Evolutionary conservation across 2,888 invertebrate species (phyloP), one percentile per base, ranked within the genome.

Genomic region (Sepioteuthis lessoniana): DNA sequence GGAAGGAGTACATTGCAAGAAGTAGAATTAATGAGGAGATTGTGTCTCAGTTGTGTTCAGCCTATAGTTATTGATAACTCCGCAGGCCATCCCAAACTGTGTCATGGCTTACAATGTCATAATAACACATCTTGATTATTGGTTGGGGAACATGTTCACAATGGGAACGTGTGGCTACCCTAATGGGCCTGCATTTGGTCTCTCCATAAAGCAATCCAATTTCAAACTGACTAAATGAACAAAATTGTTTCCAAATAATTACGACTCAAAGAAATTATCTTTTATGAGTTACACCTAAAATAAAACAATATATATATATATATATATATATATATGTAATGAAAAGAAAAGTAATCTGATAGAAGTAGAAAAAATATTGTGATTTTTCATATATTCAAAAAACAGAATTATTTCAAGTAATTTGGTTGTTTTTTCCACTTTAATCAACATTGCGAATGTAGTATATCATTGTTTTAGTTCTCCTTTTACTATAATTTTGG

Each of bases 21-120:
- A 76, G 76, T 76, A 76, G 76, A 76, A 76, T 76, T 76, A 76
- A 76, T 76, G 76, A 76, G 76, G 76, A 76, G 76, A 76, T 76
- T 76, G 76, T 76, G 76, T 76, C 76, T 76, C 76, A n/a, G 76
- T 76, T 76, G n/a, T 76, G n/a, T 76, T 76, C 76, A 76, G 76
- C 76, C 76, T 35, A 76, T 76, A 35, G 76, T 76, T 76, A 76
- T 76, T 76, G 76, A 76, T 76, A 76, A 76, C 76, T 76, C 76
- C 76, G n/a, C 76, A 76, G 76, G 76, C 76, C 76, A 76, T 76
- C 76, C 76, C 76, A 76, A 76, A 76, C n/a, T 76, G n/a, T 76
- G 76, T 76, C 76, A 35, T 13, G 76, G 76, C 76, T 76, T 76
- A 76, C 76, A 76, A 76, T 76, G 76, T 76, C 76, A 76, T 76